phyloP scores from a whole-genome alignment of 2,113 vertebrate genomes.

The Mellivora capensis region DNA sequence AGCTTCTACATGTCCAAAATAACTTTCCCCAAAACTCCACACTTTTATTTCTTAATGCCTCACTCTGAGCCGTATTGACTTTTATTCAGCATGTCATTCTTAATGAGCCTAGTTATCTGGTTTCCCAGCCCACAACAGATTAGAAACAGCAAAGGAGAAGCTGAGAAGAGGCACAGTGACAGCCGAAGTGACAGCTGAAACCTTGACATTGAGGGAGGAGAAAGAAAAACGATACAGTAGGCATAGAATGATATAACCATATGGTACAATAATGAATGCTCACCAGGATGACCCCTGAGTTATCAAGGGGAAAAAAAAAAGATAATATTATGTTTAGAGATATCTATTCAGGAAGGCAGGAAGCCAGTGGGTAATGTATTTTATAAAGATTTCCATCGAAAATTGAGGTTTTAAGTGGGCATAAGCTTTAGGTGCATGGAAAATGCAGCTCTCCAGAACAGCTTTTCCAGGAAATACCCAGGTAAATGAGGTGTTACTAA shows the following conservation, averaged over 20 bases:
- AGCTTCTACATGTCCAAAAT: not conserved
- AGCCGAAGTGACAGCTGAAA: not conserved
- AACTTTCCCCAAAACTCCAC: not conserved
- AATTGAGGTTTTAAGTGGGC: not conserved
- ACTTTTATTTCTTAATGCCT: not conserved
- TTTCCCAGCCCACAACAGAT: constrained; percentile 21
- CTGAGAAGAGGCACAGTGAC: not conserved
- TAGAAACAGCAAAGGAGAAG: not conserved
- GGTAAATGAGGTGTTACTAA: constrained; percentile 39
- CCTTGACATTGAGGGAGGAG: not conserved
- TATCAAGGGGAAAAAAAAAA: not conserved
- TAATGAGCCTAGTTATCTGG: constrained; percentile 27
- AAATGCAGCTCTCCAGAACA: constrained; percentile 4
- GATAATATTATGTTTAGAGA: not conserved
- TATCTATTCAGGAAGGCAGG: not conserved
- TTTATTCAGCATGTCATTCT: constrained; percentile 1
- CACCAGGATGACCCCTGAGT: not conserved
- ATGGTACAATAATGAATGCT: not conserved
- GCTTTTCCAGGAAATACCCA: constrained; percentile 23
- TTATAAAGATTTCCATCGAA: constrained; percentile 5
- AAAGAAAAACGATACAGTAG: not conserved
- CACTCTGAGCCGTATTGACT: not conserved
- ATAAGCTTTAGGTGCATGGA: not conserved
- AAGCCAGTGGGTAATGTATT: not conserved
- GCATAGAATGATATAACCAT: not conserved